Base-by-base conservation (phyloP, 2,888 invertebrate species). In the Monochamus alternatus region DNA sequence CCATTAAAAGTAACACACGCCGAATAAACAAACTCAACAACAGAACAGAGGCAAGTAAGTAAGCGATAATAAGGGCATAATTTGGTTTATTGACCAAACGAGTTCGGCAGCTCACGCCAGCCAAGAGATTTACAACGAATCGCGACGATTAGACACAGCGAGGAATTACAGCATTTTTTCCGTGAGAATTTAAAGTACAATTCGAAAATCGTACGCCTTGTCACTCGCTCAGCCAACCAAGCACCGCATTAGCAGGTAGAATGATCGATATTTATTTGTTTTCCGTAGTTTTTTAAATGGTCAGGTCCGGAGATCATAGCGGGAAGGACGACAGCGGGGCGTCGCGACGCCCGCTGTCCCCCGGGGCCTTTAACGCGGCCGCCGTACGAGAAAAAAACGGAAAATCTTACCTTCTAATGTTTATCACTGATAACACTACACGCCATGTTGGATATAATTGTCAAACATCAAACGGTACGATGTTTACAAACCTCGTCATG, bases 391-490 rank as follows among this genome's bases (percentile, higher is more conserved):
- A 75, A 75, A 77, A n/a, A 80, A 80, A 74, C 63, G 30, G 44
- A 80, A 81, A 81, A 80, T 82, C 85, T 85, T 77, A 85, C 85
- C 84, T 83, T 81, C 80, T 83, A 82, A 78, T 82, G 82, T 81
- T 82, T 82, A 84, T 82, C 84, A 81, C 84, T 83, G 81, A 81
- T 81, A 83, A 84, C 84, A 84, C 82, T 82, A 82, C 83, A 83
- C 85, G 85, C 86, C 86, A 86, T 86, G 83, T 85, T 86, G 84
- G 81, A 83, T 80, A 79, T 80, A 81, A 82, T 22, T 84, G 85
- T 85, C 84, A 84, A 84, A 85, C 82, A 82, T 83, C 82, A 83
- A 84, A 82, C 82, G 74, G 75, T 76, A 74, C 76, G 76, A 76
- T 84, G 84, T 84, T 84, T 84, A 84, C 84, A 83, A 84, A 83